Evolutionary conservation across 2,113 vertebrate species (phyloP).

Genomic region (Microcebus ravelobensis): DNA sequence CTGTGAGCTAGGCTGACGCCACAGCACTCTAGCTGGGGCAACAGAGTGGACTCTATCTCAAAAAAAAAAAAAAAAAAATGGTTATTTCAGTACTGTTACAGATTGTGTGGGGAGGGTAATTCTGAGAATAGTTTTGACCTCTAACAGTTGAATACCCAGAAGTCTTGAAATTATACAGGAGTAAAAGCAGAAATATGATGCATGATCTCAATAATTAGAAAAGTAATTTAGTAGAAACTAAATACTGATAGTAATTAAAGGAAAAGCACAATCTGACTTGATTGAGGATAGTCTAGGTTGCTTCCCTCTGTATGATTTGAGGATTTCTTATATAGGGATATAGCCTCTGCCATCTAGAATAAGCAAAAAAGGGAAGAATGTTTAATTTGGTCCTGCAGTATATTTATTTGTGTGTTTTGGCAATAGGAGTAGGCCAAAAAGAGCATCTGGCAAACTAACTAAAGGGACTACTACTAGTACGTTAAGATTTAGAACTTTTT

Average conservation of each 20-base stretch:
- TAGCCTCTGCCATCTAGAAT: background rate
- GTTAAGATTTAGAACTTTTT: background rate
- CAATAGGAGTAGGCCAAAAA: background rate
- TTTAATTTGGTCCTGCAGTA: background rate
- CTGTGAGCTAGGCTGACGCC: no score
- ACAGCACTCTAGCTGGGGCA: no score
- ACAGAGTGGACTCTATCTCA: no score
- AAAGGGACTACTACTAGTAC: background rate
- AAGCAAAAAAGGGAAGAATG: background rate
- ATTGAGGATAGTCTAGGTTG: background rate
- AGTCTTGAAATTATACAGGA: constrained; percentile 10
- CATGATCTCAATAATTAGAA: background rate
- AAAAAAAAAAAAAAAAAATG: no score
- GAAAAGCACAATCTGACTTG: background rate
- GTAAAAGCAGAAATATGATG: constrained; percentile 3
- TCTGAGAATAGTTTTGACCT: constrained; percentile 6
- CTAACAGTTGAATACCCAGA: background rate
- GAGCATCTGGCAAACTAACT: background rate
- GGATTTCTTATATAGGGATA: background rate
- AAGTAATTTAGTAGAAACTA: constrained; percentile 36
- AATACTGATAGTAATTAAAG: constrained; percentile 12
- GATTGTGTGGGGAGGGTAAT: background rate
- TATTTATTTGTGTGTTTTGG: background rate
- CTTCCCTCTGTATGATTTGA: background rate
- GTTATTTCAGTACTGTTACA: background rate